Evolutionary conservation across 2,797 vertebrate species (phyloP), one percentile per base, ranked within the genome.

Genomic region (Gambusia yucatana): DNA sequence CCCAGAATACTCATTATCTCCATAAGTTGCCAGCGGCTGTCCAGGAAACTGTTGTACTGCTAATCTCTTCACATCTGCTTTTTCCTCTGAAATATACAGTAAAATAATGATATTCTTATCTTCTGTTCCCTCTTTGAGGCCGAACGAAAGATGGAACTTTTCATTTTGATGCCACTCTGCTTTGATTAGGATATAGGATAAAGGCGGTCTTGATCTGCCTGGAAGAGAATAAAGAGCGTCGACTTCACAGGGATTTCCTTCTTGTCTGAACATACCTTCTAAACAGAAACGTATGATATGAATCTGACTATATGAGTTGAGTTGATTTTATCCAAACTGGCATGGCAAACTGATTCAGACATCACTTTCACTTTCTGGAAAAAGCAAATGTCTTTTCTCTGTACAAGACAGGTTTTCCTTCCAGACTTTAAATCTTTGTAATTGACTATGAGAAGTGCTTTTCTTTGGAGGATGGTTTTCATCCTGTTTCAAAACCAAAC

Each of bases 401-500:
- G 82, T 94, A 90, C 96, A 93, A 93, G 95, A 97, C 94, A 93
- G 91, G 88, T 89, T 95, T 95, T 76, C 94, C 94, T 94, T 96
- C 88, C 94, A 95, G 96, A 97, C 95, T 94, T 95, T 95, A 94
- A 94, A 96, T 96, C 94, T 73, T 84, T 86, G 96, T 96, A 94
- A 95, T 96, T 97, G 96, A 97, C 96, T 95, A 95, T 93, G 95
- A 94, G 93, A 95, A 95, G 95, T 94, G 94, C 96, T 96, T 96
- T 96, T 96, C 95, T 97, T 95, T 93, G 94, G 96, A 96, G 95
- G 95, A 96, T 95, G 95, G 97, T 86, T 90, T 92, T 88, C 86
- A 88, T 89, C 81, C 96, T 94, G 96, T 96, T 95, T 94, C 97
- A 97, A 96, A 96, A 96, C 96, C 89, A 91, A 93, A 93, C 95